Conservation (phyloP, 2,113 vertebrate genomes). For the Candoia aspera region DNA sequence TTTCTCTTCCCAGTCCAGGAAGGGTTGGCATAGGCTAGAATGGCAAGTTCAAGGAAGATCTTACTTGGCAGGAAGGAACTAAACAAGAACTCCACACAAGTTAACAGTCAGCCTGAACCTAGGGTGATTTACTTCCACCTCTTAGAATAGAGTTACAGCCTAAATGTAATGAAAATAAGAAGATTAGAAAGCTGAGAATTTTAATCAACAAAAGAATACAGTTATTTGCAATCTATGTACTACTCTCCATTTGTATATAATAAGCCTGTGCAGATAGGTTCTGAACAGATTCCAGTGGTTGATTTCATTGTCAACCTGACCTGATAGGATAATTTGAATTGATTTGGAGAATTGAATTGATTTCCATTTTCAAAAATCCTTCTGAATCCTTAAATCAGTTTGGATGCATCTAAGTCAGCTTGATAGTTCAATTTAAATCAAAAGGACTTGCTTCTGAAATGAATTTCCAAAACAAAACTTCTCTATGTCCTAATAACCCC, state of each 20-base stretch:
- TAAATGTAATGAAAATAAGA: background rate
- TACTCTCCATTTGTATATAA: background rate
- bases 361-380: background rate
- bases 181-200: background rate
- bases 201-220: constrained; percentile 12
- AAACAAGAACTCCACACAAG: background rate
- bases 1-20: background rate
- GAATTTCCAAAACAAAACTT: background rate
- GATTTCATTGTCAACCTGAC: background rate
- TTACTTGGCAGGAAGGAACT: background rate
- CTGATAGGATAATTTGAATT: background rate
- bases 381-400: background rate
- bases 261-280: background rate
- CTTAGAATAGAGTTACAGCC: background rate
- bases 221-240: background rate
- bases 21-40: background rate
- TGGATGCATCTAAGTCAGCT: background rate
- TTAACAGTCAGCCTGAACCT: background rate
- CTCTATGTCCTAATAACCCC: background rate
- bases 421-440: background rate
- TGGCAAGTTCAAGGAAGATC: background rate
- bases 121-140: background rate
- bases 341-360: background rate
- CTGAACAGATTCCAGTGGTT: background rate
- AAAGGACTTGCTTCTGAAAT: background rate